Conservation (phyloP, 2,113 vertebrate species). For the Sander vitreus region DNA sequence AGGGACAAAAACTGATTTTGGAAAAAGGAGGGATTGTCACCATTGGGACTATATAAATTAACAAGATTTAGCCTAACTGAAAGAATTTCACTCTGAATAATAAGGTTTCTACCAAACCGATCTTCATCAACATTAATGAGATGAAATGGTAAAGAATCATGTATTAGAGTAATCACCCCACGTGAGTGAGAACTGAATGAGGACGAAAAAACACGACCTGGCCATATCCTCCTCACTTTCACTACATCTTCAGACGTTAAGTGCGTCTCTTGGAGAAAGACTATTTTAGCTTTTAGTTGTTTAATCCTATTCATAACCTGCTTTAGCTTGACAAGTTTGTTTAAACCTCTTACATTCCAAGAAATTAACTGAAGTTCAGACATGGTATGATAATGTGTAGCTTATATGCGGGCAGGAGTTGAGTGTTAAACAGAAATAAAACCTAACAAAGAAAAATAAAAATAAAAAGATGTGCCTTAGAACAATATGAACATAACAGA, state of each 20-base stretch:
- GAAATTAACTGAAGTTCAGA: background rate
- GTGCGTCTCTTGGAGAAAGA: background rate
- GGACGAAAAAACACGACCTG: background rate
- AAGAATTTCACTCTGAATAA: background rate
- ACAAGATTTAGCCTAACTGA: background rate
- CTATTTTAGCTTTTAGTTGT: constrained; percentile 1
- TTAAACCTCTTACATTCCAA: background rate
- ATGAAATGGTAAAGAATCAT: background rate
- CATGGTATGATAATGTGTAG: background rate
- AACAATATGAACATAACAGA: background rate
- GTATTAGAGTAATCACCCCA: background rate
- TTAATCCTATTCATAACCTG: background rate
- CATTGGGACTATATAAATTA: constrained; percentile 5
- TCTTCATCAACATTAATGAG: constrained; percentile 2
- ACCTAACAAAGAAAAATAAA: no score
- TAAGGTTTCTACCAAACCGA: background rate
- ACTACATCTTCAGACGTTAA: background rate
- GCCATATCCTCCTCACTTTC: background rate
- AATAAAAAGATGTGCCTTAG: background rate
- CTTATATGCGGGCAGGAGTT: no score
- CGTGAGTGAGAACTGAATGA: background rate
- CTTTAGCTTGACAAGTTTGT: constrained; percentile 6
- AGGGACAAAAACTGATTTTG: no score
- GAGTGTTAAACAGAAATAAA: no score
- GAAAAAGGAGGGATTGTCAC: background rate